Evolutionary conservation across 2,888 invertebrate genomes (phyloP).

Genomic region (Ophion costatus): DNA sequence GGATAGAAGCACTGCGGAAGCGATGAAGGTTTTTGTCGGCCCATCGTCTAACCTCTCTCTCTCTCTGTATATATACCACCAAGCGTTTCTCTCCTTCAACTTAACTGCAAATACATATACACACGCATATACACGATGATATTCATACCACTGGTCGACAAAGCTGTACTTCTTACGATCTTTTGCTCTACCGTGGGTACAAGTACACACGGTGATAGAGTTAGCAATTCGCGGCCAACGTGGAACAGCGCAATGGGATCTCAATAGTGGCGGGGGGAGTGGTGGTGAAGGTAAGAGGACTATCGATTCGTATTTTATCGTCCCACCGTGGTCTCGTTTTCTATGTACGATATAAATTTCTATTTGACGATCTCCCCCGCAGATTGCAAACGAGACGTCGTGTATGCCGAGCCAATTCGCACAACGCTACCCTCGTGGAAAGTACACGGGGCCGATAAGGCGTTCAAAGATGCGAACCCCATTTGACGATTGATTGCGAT

Average conservation of each 20-base stretch:
- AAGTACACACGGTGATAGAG: conserved; percentile 46
- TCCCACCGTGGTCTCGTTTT: conserved; percentile 28
- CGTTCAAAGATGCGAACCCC: too few relatives aligned
- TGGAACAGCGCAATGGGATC: conserved; percentile 24
- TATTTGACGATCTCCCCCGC: conserved; percentile 43
- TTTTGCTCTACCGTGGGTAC: conserved; percentile 22
- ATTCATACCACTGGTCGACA: conserved; percentile 32
- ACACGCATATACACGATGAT: background rate
- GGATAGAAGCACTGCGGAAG: conserved; percentile 76
- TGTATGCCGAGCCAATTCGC: conserved; percentile 31
- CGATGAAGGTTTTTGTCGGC: conserved; percentile 66
- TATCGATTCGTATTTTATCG: conserved; percentile 61
- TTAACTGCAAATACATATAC: background rate
- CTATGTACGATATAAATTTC: conserved; percentile 44
- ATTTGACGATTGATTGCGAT: too few relatives aligned
- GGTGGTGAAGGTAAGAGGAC: background rate
- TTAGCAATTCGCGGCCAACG: conserved; percentile 6
- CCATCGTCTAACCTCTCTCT: conserved; percentile 44
- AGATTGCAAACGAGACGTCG: conserved; percentile 17
- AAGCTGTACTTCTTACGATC: conserved; percentile 44
- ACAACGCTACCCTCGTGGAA: background rate
- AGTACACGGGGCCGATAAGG: background rate
- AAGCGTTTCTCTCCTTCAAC: conserved; percentile 33
- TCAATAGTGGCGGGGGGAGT: background rate
- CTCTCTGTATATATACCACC: too few relatives aligned